A percentile compares a stretch with the other conserved stretches of the same genome.
Conservation (phyloP, 2,888 invertebrate species). For the Apamea anceps region DNA sequence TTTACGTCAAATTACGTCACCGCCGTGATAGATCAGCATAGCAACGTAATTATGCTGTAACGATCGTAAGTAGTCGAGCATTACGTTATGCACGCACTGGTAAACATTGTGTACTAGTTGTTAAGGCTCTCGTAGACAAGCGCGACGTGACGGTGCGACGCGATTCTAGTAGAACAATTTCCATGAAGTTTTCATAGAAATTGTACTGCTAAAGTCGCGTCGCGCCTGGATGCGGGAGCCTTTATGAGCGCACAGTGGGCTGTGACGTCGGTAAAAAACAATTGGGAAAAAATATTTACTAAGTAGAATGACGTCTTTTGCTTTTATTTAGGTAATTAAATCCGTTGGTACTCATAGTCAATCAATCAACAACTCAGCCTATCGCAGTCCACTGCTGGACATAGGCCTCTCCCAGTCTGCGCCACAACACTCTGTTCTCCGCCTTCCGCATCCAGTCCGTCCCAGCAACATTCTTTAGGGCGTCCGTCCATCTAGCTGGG, state of each 20-base stretch:
- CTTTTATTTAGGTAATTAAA: background rate
- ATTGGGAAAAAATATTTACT: too few relatives aligned
- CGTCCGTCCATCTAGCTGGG: too few relatives aligned
- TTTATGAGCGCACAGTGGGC: background rate
- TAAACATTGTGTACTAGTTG: slow-evolving; percentile 21
- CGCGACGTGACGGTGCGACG: background rate
- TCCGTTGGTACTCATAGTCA: background rate
- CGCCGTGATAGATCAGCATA: slow-evolving; percentile 6
- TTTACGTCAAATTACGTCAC: slow-evolving; percentile 29
- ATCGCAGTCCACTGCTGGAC: too few relatives aligned
- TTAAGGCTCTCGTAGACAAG: background rate
- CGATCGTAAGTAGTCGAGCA: slow-evolving; percentile 13
- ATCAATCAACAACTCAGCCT: too few relatives aligned
- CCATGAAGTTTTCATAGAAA: background rate
- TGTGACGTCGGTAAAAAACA: background rate
- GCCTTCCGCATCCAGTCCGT: too few relatives aligned
- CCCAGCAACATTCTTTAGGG: too few relatives aligned
- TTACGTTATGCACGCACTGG: slow-evolving; percentile 49
- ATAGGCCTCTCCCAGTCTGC: too few relatives aligned
- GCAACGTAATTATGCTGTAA: slow-evolving; percentile 38
- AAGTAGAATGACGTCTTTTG: background rate
- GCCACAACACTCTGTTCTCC: too few relatives aligned
- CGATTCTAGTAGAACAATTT: background rate
- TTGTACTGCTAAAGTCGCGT: background rate
- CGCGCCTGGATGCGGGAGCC: background rate